Base-by-base conservation (phyloP, 2,113 vertebrate genomes). In the Clarias magur region DNA sequence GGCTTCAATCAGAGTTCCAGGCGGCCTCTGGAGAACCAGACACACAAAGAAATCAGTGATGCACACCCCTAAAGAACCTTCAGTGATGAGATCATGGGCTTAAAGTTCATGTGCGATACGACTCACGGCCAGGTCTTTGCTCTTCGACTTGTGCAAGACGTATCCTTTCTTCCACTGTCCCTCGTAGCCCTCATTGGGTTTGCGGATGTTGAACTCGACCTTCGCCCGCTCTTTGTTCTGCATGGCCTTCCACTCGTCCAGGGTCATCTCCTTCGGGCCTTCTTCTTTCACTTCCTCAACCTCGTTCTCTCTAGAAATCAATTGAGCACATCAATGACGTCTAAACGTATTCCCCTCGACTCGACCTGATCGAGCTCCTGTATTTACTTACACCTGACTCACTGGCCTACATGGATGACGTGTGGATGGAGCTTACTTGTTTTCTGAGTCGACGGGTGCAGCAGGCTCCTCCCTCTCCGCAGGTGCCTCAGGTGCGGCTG, bases 191-290 rank as follows among this genome's bases (percentile, higher is more conserved):
- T 99, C 97, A 75, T 99, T 99, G 91, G 98, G 96, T 94, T 99
- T 99, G 19, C 98, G 97, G 92, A 99, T 99, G 95, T 99, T 99
- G 95, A 99, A 99, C 78, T 99, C 97, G 30, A 98, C 97, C 93
- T 99, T 99, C 68, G 98, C 94, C 1, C 97, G 96, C 23, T 99
- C 98, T 93, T 99, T 99, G 92, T 97, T 97, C 89, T 99, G 98
- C 96, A 99, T 96, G 83, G 98, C 98, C 93, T 99, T 99, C 98
- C 98, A 99, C 88, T 99, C 98, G 59, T 99, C 98, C 95, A 99
- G 95, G 89, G 97, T 99, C 98, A 99, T 99, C 89, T 99, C 97
- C 95, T 99, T 99, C 21, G 98, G 97, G 38, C 97, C 97, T 95
- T 99, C 98, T 13, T 99, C 98, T 95, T 99, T 99, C 9, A 97